phyloP scores from a whole-genome alignment of 2,797 vertebrate genomes.

The Anguilla anguilla region DNA sequence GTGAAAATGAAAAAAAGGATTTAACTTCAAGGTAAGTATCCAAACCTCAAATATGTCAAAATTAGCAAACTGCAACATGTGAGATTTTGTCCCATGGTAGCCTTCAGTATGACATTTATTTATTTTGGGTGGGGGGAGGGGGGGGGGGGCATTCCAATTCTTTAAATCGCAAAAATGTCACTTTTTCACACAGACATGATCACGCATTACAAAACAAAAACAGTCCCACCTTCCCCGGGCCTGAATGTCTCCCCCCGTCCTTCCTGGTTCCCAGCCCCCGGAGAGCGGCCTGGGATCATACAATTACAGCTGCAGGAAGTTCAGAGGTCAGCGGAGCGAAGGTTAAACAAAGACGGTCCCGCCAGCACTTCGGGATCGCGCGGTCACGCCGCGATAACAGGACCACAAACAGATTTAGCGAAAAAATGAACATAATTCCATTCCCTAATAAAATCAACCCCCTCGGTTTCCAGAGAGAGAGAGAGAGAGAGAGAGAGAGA shows the following conservation, averaged over 20 bases:
- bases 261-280: background rate
- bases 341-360: slow-evolving; percentile 1
- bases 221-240: background rate
- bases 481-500: background rate
- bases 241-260: background rate
- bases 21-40: background rate
- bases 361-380: background rate
- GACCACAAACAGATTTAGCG: slow-evolving; percentile 6
- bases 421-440: background rate
- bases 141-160: background rate
- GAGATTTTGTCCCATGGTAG: background rate
- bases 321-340: slow-evolving; percentile 3
- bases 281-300: background rate
- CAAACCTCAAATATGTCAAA: background rate
- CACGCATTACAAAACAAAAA: background rate
- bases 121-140: background rate
- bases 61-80: background rate
- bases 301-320: background rate
- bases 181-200: background rate
- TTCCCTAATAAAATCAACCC: background rate
- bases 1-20: background rate
- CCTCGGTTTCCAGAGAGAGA: background rate
- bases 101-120: background rate
- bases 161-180: background rate
- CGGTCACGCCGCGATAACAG: background rate